phyloP scores from a whole-genome alignment of 2,797 vertebrate genomes.

The Bovichtus diacanthus region DNA sequence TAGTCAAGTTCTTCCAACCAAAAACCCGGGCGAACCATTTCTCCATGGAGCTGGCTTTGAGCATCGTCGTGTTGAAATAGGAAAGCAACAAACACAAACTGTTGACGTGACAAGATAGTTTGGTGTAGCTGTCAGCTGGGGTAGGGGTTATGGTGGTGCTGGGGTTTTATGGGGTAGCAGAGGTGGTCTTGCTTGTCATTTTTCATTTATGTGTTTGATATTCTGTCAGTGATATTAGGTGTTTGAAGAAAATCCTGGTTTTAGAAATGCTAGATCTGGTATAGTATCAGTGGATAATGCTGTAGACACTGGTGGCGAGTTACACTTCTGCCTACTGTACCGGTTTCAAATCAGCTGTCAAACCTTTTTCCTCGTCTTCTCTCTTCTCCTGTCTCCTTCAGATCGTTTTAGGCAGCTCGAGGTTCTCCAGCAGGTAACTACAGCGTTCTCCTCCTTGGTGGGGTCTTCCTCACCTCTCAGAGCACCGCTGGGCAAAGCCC shows the following conservation, averaged over 20 bases:
- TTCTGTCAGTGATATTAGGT: background rate
- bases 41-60: too few species aligned
- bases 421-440: slow-evolving; percentile 87
- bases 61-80: too few species aligned
- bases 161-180: background rate
- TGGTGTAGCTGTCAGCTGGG: too few species aligned
- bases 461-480: slow-evolving; percentile 11
- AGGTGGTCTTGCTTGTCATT: background rate
- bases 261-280: background rate
- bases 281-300: background rate
- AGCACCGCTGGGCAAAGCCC: slow-evolving; percentile 19
- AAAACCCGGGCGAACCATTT: too few species aligned
- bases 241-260: background rate
- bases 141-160: too few species aligned
- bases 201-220: too few species aligned
- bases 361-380: background rate
- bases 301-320: background rate
- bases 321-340: too few species aligned
- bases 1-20: too few species aligned
- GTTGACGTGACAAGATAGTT: too few species aligned
- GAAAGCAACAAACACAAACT: too few species aligned
- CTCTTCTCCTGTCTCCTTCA: slow-evolving; percentile 44
- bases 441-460: slow-evolving; percentile 85
- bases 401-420: slow-evolving; percentile 88
- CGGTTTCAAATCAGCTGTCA: too few species aligned